Base-by-base conservation (phyloP, 2,797 vertebrate species). In the Ptychobarbus kaznakovi region DNA sequence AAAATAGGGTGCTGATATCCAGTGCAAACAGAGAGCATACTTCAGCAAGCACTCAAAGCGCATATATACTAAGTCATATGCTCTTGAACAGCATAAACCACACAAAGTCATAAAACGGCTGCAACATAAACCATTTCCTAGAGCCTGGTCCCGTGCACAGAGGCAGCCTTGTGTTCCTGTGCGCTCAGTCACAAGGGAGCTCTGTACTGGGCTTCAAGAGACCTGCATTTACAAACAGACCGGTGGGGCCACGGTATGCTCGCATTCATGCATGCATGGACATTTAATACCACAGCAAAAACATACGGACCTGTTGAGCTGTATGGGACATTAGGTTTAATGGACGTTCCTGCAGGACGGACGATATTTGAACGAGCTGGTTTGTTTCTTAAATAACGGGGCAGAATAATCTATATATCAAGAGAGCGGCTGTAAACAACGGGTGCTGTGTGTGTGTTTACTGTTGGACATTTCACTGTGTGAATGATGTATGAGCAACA, bases 221-320 rank as follows among this genome's bases (percentile, higher is more conserved):
- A 84, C 80, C 68, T 86, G 82, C 70, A 44, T 88, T 91, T 80
- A 86, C 86, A 82, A 89, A 80, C 86, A 84, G 40, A 63, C 58
- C 75, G 18, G 82, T 81, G 86, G 70, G 70, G 53, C 73, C 76
- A 70, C 40, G 82, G 81, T 80, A 87, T 87, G 83, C 83, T 87
- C 86, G 82, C 69, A 66, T 88, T 86, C 81, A 80, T 89, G 81
- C 80, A 85, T 80, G 85, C 73, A 84, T 79, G 68, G 87, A 85
- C 80, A 88, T 83, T 86, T 86, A 88, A 86, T 86, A 89, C 82
- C 74, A 84, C 75, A 76, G 87, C 56, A 69, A 83, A 87, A 75
- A 79, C 81, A 73, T 87, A 49, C 46, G 7, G 61, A 66, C 11
- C 63, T 75, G 79, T 40, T 69, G 44, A 66, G 69, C 51, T 80